These are phyloP conservation scores for Nymphalis polychloros DNA, from an alignment of 2,888 invertebrate species.

Conservation along the genomic window DNA sequence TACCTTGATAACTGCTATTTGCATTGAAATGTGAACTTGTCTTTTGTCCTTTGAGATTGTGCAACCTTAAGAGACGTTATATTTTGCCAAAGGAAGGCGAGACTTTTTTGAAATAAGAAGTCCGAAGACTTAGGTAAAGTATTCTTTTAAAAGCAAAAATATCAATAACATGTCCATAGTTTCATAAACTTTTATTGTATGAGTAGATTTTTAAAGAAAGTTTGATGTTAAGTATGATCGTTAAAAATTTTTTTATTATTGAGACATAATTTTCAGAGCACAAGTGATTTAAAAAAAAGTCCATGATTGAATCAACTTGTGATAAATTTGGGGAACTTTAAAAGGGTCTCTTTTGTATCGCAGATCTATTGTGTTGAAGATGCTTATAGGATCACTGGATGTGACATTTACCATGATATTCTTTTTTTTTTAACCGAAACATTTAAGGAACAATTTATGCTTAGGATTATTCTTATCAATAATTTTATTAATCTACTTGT, in stretches of 20 bases:
- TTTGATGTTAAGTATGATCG: conserved; percentile 10
- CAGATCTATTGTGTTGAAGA: conserved; percentile 7
- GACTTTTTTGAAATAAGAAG: conserved; percentile 4
- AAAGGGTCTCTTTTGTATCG: conserved; percentile 55
- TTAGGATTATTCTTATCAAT: too few relatives aligned
- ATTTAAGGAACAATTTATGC: too few relatives aligned
- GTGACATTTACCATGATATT: neutral
- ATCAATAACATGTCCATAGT: too few relatives aligned
- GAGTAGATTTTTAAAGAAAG: neutral
- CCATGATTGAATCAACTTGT: conserved; percentile 76
- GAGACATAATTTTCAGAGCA: conserved; percentile 64
- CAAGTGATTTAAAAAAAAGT: conserved; percentile 66
- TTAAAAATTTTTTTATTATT: neutral
- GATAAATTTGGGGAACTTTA: conserved; percentile 58
- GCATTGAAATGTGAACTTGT: conserved; percentile 16
- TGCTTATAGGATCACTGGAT: conserved; percentile 1
- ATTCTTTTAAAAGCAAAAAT: neutral
- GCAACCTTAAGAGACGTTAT: conserved; percentile 9
- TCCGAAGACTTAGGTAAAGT: neutral
- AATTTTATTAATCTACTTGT: too few relatives aligned
- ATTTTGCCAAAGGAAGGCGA: conserved; percentile 10
- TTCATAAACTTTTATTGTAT: neutral
- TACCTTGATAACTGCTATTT: conserved; percentile 16
- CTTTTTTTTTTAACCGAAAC: neutral
- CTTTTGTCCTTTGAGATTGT: conserved; percentile 15